phyloP scores from a whole-genome alignment of 23 tunicate genomes.

The Botrylloides violaceus region DNA sequence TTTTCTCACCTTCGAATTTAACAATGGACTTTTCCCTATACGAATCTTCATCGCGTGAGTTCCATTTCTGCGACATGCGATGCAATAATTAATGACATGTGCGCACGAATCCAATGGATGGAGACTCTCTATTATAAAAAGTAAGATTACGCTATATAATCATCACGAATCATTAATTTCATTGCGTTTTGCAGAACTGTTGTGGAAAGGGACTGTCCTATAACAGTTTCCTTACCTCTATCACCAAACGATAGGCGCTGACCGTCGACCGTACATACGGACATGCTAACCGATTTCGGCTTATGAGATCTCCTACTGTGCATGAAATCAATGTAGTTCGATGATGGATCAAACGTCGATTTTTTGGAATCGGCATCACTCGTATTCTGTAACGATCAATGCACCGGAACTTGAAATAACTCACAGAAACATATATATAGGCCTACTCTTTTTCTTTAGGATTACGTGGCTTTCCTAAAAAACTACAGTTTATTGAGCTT shows the following conservation, averaged over 20 bases:
- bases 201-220: too few species aligned
- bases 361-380: too few species aligned
- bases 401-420: too few species aligned
- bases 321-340: conserved; percentile 33
- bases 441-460: too few species aligned
- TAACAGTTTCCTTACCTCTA: conserved; percentile 34
- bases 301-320: conserved; percentile 12
- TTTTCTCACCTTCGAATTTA: too few species aligned
- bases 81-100: conserved; percentile 45
- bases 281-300: conserved; percentile 14
- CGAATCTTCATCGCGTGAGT: conserved; percentile 17
- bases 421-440: too few species aligned
- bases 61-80: conserved; percentile 54
- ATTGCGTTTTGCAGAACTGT: too few species aligned
- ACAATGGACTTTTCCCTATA: conserved; percentile 29
- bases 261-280: conserved; percentile 74
- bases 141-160: too few species aligned
- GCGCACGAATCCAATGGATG: conserved; percentile 66
- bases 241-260: conserved; percentile 60
- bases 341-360: conserved; percentile 1
- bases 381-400: too few species aligned
- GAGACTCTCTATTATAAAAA: conserved; percentile 25
- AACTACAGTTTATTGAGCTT: too few species aligned
- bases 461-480: too few species aligned
- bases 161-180: too few species aligned